These are phyloP conservation scores for Zaprionus taronus DNA, from an alignment of 1,140 invertebrate genomes.

Conservation along the genomic window DNA sequence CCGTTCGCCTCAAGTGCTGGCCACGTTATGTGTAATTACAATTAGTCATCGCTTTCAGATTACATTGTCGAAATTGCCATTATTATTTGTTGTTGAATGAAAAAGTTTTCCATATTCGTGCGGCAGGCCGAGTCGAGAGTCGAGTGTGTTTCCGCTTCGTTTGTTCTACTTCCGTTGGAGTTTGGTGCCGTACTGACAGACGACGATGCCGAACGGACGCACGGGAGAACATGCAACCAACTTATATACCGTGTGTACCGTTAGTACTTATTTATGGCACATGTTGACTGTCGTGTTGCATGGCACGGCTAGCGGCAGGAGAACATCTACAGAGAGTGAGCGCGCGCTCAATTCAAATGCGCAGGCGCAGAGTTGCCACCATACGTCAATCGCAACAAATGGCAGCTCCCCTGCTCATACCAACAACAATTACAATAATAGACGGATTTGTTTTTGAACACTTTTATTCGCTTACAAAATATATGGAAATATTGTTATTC, in stretches of 20 bases:
- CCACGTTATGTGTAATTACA: conserved; percentile 35
- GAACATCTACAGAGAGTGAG: not conserved
- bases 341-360: conserved; percentile 37
- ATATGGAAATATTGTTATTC: conserved; percentile 80
- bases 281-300: conserved; percentile 70
- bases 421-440: not conserved
- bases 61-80: conserved; percentile 56
- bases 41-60: conserved; percentile 65
- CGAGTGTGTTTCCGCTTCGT: conserved; percentile 77
- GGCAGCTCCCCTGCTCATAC: not conserved
- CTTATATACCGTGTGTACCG: conserved; percentile 48
- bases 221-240: conserved; percentile 51
- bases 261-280: conserved; percentile 78
- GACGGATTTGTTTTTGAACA: conserved; percentile 16
- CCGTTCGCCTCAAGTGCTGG: conserved; percentile 20
- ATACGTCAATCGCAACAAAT: not conserved
- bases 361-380: conserved; percentile 57
- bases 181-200: conserved; percentile 70
- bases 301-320: conserved; percentile 15
- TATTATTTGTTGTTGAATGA: conserved; percentile 50
- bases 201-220: conserved; percentile 33
- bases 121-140: conserved; percentile 26
- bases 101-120: conserved; percentile 75
- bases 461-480: conserved; percentile 36
- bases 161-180: conserved; percentile 79